Evolutionary conservation across 2,113 vertebrate genomes (phyloP), one percentile per base, ranked within the genome.

Genomic region (Tetrao urogallus): DNA sequence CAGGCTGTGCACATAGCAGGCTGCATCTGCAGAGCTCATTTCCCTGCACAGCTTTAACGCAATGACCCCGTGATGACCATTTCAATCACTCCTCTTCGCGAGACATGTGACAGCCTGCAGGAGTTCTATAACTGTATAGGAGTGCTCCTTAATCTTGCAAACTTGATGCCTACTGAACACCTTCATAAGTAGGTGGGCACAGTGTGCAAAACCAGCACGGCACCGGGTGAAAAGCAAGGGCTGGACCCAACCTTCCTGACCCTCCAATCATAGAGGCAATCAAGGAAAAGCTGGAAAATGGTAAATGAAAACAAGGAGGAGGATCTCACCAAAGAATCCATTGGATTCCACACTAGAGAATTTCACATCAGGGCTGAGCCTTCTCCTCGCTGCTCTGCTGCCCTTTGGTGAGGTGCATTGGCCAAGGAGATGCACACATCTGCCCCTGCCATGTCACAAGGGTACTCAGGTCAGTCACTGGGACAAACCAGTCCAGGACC

Each of bases 41-140:
- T 66, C 19, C 7, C 13, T 20, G 3, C 4, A 6, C 19, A 48
- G 10, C 40, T 86, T 82, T 72, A 66, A 47, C 1, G 1, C 65
- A 47, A 77, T n/a, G 28, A 8, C 28, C 42, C 43, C 0, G 0
- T 1, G 0, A 3, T 38, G 25, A 43, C 34, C 17, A 14, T 22
- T 20, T 38, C 0, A 34, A 24, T 14, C 17, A 52, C 54, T 80
- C 18, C 5, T 74, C 42, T 66, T 8, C 28, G 28, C 6, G 27
- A 13, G 12, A 8, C 15, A 74, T 30, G 21, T 0, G 2, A 16
- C n/a, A 56, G 22, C 4, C 25, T 30, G 54, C 43, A 86, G n/a
- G 0, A 0, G 57, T 70, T 82, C 58, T 30, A 42, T 14, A 27
- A 19, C 32, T 86, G 25, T 24, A 61, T 16, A 61, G 5, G 32